Evolutionary conservation across 2,113 vertebrate genomes (phyloP).

Genomic region (Tauraco erythrolophus): DNA sequence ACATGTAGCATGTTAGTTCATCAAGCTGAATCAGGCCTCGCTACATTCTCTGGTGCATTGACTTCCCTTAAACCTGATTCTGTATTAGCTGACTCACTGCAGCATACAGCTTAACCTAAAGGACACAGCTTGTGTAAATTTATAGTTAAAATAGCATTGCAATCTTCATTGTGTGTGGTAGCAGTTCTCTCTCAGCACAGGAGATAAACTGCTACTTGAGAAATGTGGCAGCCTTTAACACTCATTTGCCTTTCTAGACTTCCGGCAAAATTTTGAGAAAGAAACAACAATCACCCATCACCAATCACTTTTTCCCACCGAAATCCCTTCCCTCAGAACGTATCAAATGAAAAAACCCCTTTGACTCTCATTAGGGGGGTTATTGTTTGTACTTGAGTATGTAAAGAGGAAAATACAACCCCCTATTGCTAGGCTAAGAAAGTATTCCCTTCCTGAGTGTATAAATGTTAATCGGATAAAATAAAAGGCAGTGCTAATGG

Average conservation of each 20-base stretch:
- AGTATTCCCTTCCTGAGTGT: neutral
- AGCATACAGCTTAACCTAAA: neutral
- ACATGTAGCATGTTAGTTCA: neutral
- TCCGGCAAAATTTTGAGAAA: neutral
- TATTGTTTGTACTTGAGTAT: neutral
- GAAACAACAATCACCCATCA: neutral
- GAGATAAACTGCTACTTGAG: neutral
- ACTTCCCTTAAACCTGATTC: neutral
- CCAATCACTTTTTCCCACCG: neutral
- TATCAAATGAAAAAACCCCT: neutral
- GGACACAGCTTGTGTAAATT: neutral
- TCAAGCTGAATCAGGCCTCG: neutral
- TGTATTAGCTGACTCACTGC: neutral
- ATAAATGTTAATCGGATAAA: neutral
- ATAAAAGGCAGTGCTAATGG: constrained; percentile 3
- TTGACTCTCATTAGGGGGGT: neutral
- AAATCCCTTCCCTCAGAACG: neutral
- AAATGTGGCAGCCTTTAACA: neutral
- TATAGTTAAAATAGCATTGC: neutral
- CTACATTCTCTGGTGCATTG: neutral
- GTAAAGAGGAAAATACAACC: neutral
- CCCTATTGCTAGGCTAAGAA: neutral
- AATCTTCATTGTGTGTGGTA: neutral
- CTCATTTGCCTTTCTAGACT: neutral
- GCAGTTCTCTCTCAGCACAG: neutral